phyloP scores from a whole-genome alignment of 1,140 invertebrate genomes.

The Conus ventricosus region DNA sequence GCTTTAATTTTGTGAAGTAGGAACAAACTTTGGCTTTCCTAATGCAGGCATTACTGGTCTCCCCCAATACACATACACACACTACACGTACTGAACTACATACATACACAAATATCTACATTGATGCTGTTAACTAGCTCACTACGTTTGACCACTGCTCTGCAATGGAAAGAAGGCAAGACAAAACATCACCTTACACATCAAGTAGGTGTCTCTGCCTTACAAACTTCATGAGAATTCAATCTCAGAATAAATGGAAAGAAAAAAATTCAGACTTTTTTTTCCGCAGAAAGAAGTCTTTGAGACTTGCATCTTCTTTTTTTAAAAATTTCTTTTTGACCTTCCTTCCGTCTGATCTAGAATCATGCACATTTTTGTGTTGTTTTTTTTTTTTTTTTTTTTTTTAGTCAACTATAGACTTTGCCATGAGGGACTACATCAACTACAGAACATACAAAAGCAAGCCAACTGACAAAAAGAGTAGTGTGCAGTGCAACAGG shows the following conservation, averaged over 20 bases:
- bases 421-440: neutral
- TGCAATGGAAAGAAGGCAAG: neutral
- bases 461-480: neutral
- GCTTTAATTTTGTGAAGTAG: no score
- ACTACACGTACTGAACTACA: neutral
- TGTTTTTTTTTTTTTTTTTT: neutral
- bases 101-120: neutral
- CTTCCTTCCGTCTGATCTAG: no score
- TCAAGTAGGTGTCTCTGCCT: no score
- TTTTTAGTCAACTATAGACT: neutral
- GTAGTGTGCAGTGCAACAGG: slow-evolving; percentile 15
- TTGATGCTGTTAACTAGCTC: no score
- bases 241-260: no score
- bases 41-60: slow-evolving; percentile 17
- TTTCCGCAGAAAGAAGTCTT: no score
- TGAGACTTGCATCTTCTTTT: no score
- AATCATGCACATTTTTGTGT: neutral
- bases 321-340: no score
- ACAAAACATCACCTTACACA: no score
- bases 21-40: slow-evolving; percentile 18
- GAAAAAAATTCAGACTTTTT: neutral
- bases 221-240: no score
- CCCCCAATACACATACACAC: slow-evolving; percentile 18
- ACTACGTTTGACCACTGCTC: no score
- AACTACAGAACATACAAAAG: slow-evolving; percentile 28